Evolutionary conservation across 2,888 invertebrate genomes (phyloP).

Genomic region (Lithophane semibrunnea): DNA sequence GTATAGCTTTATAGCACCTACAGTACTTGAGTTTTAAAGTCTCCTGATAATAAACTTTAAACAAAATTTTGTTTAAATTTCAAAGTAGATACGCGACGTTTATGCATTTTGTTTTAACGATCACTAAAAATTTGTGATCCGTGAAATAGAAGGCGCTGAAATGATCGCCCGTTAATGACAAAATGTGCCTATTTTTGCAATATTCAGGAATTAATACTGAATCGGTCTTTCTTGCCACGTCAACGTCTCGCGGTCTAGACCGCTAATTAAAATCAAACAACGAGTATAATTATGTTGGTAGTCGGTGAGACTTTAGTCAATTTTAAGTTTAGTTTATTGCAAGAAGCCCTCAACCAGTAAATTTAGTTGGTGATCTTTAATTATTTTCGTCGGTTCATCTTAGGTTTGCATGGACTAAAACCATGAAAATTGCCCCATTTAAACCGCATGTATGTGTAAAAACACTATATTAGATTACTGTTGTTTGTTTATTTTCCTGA

Average conservation of each 20-base stretch:
- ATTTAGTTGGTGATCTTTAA: neutral
- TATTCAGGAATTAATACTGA: constrained; percentile 50
- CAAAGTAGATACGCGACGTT: constrained; percentile 66
- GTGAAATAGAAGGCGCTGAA: constrained; percentile 75
- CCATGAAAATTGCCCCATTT: neutral
- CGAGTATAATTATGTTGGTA: constrained; percentile 38
- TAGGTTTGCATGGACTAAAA: neutral
- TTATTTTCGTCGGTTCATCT: neutral
- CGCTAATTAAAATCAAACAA: constrained; percentile 83
- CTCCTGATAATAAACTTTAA: constrained; percentile 64
- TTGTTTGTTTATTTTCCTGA: constrained; percentile 37
- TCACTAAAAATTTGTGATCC: constrained; percentile 75
- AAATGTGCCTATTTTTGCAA: constrained; percentile 65
- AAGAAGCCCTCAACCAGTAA: neutral
- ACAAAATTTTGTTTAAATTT: constrained; percentile 69
- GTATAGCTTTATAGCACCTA: constrained; percentile 42
- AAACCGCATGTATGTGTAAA: neutral
- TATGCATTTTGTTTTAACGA: constrained; percentile 76
- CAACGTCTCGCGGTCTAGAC: constrained; percentile 73
- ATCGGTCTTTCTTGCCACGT: constrained; percentile 54
- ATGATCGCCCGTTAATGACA: constrained; percentile 70
- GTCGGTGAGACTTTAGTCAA: neutral
- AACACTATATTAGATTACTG: neutral
- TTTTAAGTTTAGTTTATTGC: neutral
- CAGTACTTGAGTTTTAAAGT: constrained; percentile 54